These are phyloP conservation scores for Drosophila kuntzei DNA, from an alignment of 2,888 invertebrate genomes.

Conservation along the genomic window DNA sequence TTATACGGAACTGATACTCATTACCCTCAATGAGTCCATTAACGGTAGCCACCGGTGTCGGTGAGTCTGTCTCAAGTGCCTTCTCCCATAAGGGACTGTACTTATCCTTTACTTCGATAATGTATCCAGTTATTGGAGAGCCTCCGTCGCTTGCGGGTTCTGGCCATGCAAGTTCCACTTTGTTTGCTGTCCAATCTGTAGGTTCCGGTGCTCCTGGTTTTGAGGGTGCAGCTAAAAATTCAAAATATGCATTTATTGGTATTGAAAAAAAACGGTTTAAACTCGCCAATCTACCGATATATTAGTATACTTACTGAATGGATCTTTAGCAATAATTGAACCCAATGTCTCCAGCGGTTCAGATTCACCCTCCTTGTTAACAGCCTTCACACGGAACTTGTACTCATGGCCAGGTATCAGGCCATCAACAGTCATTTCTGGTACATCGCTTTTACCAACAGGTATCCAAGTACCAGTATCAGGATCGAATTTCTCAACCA, in stretches of 20 bases:
- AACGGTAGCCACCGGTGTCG: slow-evolving; percentile 91
- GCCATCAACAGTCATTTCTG: slow-evolving; percentile 95
- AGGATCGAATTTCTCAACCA: slow-evolving; percentile 96
- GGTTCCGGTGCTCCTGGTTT: slow-evolving; percentile 96
- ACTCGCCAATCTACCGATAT: no score
- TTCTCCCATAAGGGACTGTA: slow-evolving; percentile 97
- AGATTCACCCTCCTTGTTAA: slow-evolving; percentile 98
- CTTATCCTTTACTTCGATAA: slow-evolving; percentile 96
- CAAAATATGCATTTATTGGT: not conserved
- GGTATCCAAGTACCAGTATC: slow-evolving; percentile 96
- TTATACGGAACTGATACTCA: slow-evolving; percentile 98
- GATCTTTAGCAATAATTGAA: slow-evolving; percentile 96
- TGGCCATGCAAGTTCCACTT: slow-evolving; percentile 96
- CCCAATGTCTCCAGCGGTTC: slow-evolving; percentile 98
- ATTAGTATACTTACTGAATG: slow-evolving; percentile 94
- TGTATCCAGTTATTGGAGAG: slow-evolving; percentile 96
- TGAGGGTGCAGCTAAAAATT: slow-evolving; percentile 90
- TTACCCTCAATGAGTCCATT: slow-evolving; percentile 97
- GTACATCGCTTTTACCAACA: slow-evolving; percentile 92
- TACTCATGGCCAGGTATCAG: slow-evolving; percentile 97
- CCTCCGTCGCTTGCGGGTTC: slow-evolving; percentile 96
- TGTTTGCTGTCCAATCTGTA: slow-evolving; percentile 96
- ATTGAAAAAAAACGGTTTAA: no score
- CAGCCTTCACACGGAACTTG: slow-evolving; percentile 96
- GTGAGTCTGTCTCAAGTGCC: slow-evolving; percentile 92